Percentiles rank a stretch among this genome's conserved stretches.
Evolutionary conservation across 2,888 invertebrate species (phyloP).

Genomic region (Bellardia pandia): DNA sequence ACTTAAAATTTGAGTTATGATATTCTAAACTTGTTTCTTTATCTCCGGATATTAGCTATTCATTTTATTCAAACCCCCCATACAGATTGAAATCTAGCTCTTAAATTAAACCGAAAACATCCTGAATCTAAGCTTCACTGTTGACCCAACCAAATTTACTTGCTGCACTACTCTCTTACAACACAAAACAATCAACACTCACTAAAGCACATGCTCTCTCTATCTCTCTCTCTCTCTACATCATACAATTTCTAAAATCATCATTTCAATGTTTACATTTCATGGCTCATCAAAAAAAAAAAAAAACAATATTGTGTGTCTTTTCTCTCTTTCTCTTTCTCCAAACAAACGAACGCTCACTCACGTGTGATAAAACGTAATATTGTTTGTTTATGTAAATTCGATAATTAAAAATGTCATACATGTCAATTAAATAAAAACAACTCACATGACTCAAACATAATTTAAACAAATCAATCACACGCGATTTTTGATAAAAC

Average conservation of each 20-base stretch:
- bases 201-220: too few relatives aligned
- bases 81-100: too few relatives aligned
- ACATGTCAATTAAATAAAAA: constrained; percentile 42
- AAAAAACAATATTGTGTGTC: constrained; percentile 65
- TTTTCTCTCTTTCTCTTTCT: constrained; percentile 64
- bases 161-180: not conserved
- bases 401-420: constrained; percentile 19
- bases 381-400: constrained; percentile 33
- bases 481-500: constrained; percentile 47
- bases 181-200: constrained; percentile 2
- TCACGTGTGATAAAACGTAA: constrained; percentile 45
- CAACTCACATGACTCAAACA: constrained; percentile 45
- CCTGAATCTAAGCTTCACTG: too few relatives aligned
- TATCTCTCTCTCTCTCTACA: constrained; percentile 15
- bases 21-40: too few relatives aligned
- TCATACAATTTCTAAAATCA: constrained; percentile 40
- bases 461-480: constrained; percentile 31
- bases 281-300: constrained; percentile 69
- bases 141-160: too few relatives aligned
- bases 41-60: too few relatives aligned
- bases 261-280: constrained; percentile 68
- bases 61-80: too few relatives aligned
- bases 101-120: too few relatives aligned
- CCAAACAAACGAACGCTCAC: constrained; percentile 30
- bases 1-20: too few relatives aligned